A percentile compares a stretch with the other conserved stretches of the same genome.
Evolutionary conservation across 2,113 vertebrate genomes (phyloP).

Genomic region (Otolemur garnettii): DNA sequence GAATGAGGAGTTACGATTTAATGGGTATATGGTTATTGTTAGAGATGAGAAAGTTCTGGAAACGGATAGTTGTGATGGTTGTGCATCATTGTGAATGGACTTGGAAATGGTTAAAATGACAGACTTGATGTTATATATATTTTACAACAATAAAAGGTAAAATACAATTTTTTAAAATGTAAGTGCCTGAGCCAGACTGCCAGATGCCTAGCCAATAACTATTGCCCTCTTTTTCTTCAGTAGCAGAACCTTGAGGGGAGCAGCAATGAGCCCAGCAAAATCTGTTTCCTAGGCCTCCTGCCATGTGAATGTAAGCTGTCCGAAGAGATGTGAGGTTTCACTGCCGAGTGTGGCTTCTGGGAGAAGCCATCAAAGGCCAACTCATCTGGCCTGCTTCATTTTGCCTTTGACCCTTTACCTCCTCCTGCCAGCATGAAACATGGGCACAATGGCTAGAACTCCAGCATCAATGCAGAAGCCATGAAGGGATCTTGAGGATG

Average conservation of each 20-base stretch:
- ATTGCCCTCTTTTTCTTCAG: not conserved
- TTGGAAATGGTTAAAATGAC: not conserved
- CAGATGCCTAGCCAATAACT: not conserved
- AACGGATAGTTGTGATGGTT: not conserved
- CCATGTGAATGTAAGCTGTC: not conserved
- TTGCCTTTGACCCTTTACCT: not conserved
- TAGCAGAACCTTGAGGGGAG: not conserved
- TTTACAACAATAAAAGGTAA: constrained; percentile 19
- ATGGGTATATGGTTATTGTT: not conserved
- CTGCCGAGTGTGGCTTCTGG: not conserved
- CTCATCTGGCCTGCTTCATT: not conserved
- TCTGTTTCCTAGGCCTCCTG: not conserved
- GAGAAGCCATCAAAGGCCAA: not conserved
- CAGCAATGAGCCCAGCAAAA: not conserved
- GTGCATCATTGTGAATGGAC: not conserved
- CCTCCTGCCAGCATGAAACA: not conserved
- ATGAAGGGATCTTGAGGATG: not conserved
- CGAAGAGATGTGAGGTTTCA: not conserved
- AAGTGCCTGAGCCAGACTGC: not conserved
- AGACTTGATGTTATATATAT: not conserved
- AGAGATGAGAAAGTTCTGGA: not conserved
- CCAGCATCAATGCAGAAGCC: not conserved
- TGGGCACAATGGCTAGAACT: not conserved
- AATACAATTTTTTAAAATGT: not conserved
- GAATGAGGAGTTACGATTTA: not conserved